Base-by-base conservation (phyloP, 2,113 vertebrate species). In the Lophura nycthemera region DNA sequence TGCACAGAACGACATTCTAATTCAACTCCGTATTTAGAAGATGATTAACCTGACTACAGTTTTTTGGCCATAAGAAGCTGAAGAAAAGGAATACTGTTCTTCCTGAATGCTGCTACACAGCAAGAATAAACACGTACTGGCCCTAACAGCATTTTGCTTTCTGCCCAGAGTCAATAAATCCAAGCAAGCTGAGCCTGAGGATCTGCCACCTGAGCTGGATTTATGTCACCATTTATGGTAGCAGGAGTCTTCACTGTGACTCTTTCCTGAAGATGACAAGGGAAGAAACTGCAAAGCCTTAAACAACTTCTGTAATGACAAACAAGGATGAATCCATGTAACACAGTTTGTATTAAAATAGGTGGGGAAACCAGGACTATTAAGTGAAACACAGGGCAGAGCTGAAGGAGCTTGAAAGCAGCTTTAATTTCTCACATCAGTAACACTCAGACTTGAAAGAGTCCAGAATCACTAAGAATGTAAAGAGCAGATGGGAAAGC, bases 191-290 rank as follows among this genome's bases (percentile, higher is more conserved):
- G 47, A 95, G 38, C 21, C 22, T 45, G 47, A 92, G 76, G 56
- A 94, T 69, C 38, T 5, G 17, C 60, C 76, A 93, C 83, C 57
- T 86, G 38, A 60, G 60, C 0, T 90, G 57, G 86, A 83, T 94
- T 96, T 94, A 71, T 76, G 75, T 78, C 91, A 86, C 93, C 93
- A 89, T 84, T 95, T 93, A 92, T 75, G 77, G 91, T 77, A 93
- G 86, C 69, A 88, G 90, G 25, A 84, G 56, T 54, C 56, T 83
- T 88, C 73, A 90, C 76, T 47, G 40, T 34, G 45, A 80, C 50
- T 83, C 59, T 48, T 89, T 77, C 73, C 75, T 64, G 25, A 81
- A 83, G 85, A 67, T 67, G 85, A 86, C 45, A 77, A 88, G 85
- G 72, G 50, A 0, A 17, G 47, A 69, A 88, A 88, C 7, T 43